phyloP scores from a whole-genome alignment of 1,140 invertebrate genomes.

The Zaprionus ghesquierei region DNA sequence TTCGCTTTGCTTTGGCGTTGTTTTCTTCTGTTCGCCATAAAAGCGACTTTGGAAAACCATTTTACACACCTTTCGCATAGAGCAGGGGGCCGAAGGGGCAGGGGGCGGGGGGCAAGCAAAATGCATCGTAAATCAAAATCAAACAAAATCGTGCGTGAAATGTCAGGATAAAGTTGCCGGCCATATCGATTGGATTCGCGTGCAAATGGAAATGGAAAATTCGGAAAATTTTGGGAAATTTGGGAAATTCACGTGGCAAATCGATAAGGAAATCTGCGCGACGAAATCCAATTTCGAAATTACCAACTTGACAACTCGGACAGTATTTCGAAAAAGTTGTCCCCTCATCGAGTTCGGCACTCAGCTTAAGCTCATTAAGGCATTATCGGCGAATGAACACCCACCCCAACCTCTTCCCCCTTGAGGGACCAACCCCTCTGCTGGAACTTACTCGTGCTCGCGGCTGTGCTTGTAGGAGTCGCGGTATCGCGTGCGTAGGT shows the following conservation, averaged over 20 bases:
- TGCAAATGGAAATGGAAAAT: neutral
- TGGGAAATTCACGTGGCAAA: neutral
- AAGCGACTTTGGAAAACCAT: slow-evolving; percentile 19
- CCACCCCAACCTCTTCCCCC: neutral
- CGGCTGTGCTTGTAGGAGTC: slow-evolving; percentile 88
- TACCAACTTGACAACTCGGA: neutral
- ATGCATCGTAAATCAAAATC: slow-evolving; percentile 33
- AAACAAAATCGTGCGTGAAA: slow-evolving; percentile 37
- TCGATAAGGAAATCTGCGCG: neutral
- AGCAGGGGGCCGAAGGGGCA: neutral
- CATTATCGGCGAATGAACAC: neutral
- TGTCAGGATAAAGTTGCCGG: neutral
- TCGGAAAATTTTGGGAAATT: neutral
- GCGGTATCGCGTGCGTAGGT: slow-evolving; percentile 88
- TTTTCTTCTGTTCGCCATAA: slow-evolving; percentile 1
- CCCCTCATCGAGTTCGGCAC: no score
- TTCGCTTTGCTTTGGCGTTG: neutral
- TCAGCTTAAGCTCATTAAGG: neutral
- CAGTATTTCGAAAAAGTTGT: no score
- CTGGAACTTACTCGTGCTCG: slow-evolving; percentile 93
- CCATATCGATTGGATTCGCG: neutral
- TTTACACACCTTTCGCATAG: slow-evolving; percentile 27
- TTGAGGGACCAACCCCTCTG: no score
- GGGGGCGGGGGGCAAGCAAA: neutral
- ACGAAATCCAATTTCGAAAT: neutral